These are phyloP conservation scores for Phthorimaea operculella DNA, from an alignment of 1,140 invertebrate genomes.

Conservation along the genomic window DNA sequence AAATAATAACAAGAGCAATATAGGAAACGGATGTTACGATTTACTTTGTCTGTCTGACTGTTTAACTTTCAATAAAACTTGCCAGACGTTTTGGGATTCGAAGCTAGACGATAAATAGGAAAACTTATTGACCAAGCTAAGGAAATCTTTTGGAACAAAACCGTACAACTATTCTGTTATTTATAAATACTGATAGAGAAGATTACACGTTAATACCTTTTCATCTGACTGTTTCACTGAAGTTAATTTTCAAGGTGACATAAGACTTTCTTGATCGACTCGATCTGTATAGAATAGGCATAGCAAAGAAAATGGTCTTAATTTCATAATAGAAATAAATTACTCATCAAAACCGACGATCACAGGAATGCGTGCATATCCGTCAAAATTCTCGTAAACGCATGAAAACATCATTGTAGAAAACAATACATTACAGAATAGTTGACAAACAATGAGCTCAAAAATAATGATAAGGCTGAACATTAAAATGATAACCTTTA, in stretches of 20 bases:
- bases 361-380: too few species aligned
- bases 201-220: too few species aligned
- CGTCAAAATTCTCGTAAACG: not conserved
- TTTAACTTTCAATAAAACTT: conserved; percentile 41
- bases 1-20: conserved; percentile 16
- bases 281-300: too few species aligned
- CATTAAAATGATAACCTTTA: conserved; percentile 22
- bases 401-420: conserved; percentile 1
- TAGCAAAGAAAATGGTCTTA: too few species aligned
- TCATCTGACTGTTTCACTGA: too few species aligned
- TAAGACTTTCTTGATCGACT: too few species aligned
- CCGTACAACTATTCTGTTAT: too few species aligned
- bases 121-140: not conserved
- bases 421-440: conserved; percentile 8
- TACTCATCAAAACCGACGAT: not conserved
- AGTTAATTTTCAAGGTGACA: too few species aligned
- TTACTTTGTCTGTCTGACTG: conserved; percentile 32
- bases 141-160: too few species aligned
- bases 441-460: conserved; percentile 26
- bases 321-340: not conserved
- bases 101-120: too few species aligned
- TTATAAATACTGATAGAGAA: too few species aligned
- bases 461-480: conserved; percentile 20
- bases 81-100: conserved; percentile 20
- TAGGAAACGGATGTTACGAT: conserved; percentile 53